These are phyloP conservation scores for Sylvilagus floridanus DNA, from an alignment of 2,797 vertebrate species.

Conservation along the genomic window DNA sequence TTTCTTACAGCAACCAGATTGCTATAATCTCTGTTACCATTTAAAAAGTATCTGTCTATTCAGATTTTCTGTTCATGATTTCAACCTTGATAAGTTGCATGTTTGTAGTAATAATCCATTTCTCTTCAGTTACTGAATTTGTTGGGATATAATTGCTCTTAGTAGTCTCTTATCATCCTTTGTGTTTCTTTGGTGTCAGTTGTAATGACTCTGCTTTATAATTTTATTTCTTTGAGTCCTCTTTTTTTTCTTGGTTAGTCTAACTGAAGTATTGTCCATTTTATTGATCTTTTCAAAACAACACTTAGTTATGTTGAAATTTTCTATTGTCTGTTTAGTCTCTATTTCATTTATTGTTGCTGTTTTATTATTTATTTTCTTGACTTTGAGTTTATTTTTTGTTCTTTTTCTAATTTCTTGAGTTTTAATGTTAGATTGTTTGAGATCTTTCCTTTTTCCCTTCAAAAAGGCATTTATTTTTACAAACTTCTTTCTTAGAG, in stretches of 20 bases:
- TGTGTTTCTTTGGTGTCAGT: too few species aligned
- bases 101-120: not conserved
- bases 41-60: constrained; percentile 74
- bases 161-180: too few species aligned
- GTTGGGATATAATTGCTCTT: too few species aligned
- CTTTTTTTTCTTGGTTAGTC: too few species aligned
- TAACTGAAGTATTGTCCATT: not conserved
- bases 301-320: not conserved
- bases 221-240: too few species aligned
- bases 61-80: not conserved
- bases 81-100: not conserved
- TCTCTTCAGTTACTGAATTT: not conserved
- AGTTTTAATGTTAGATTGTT: too few species aligned
- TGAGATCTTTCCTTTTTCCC: too few species aligned
- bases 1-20: constrained; percentile 55
- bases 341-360: not conserved
- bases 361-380: not conserved
- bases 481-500: too few species aligned
- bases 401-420: too few species aligned
- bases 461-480: too few species aligned
- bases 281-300: not conserved
- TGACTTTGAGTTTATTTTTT: not conserved
- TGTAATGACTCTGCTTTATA: too few species aligned
- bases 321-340: not conserved
- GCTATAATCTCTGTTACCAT: constrained; percentile 50